Evolutionary conservation across 2,888 invertebrate genomes (phyloP).

Genomic region (Polyploca ridens): DNA sequence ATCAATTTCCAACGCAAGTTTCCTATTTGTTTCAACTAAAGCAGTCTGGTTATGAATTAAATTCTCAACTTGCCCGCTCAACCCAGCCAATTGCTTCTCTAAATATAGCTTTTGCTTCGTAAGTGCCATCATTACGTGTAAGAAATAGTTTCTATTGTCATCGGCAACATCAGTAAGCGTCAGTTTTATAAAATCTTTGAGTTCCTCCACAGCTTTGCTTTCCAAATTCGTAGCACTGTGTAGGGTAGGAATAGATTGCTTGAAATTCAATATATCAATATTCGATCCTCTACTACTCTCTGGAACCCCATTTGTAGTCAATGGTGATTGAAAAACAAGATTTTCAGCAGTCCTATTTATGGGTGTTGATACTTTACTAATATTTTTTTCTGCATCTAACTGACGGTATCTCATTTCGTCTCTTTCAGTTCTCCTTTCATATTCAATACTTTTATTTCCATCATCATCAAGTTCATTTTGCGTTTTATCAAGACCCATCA

Average conservation of each 20-base stretch:
- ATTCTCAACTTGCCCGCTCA: conserved; percentile 65
- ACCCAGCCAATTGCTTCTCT: conserved; percentile 66
- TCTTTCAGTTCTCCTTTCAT: conserved; percentile 60
- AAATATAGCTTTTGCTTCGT: conserved; percentile 78
- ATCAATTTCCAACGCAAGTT: conserved; percentile 75
- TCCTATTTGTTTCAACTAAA: conserved; percentile 79
- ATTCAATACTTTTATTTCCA: conserved; percentile 54
- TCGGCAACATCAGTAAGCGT: conserved; percentile 69
- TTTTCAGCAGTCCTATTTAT: conserved; percentile 57
- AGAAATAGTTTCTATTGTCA: conserved; percentile 73
- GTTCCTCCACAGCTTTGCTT: conserved; percentile 58
- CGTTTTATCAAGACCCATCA: conserved; percentile 74
- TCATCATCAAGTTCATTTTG: conserved; percentile 63
- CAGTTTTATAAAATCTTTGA: conserved; percentile 74
- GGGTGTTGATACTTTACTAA: conserved; percentile 75
- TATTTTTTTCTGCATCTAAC: conserved; percentile 64
- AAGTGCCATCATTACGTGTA: conserved; percentile 78
- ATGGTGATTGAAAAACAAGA: conserved; percentile 61
- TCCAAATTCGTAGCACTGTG: conserved; percentile 43
- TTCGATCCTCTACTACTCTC: conserved; percentile 54
- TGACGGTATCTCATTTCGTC: conserved; percentile 55
- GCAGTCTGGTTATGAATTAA: conserved; percentile 68
- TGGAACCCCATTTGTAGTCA: conserved; percentile 54
- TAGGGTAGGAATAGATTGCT: conserved; percentile 37
- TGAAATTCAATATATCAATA: conserved; percentile 47